Evolutionary conservation across 1,140 invertebrate species (phyloP).

Genomic region (Bactericera cockerelli): DNA sequence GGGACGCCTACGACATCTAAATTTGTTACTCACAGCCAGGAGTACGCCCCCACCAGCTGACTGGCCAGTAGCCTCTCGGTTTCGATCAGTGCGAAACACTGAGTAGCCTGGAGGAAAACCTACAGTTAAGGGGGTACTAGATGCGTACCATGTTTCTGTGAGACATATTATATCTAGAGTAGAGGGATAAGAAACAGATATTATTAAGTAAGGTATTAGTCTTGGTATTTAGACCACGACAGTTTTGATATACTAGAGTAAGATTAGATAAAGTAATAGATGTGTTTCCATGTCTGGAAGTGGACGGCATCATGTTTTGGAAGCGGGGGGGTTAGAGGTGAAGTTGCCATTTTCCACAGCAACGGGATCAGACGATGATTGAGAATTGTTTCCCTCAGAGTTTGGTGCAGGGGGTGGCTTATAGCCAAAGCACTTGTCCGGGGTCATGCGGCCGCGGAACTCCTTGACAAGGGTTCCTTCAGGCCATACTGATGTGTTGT

Average conservation of each 20-base stretch:
- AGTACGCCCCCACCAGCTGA: neutral
- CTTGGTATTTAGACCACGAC: neutral
- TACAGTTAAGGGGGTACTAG: neutral
- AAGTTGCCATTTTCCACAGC: neutral
- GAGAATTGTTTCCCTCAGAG: neutral
- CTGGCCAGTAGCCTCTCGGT: neutral
- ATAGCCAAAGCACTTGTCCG: neutral
- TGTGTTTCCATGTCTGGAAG: neutral
- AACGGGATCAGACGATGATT: neutral
- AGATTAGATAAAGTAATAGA: neutral
- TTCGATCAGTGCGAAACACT: neutral
- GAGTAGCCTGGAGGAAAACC: neutral
- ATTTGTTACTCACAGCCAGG: neutral
- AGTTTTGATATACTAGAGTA: neutral
- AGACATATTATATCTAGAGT: neutral
- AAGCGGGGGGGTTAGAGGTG: neutral
- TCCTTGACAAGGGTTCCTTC: no score
- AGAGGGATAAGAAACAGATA: neutral
- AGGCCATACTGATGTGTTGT: no score
- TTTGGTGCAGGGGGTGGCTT: no score
- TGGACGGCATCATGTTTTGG: neutral
- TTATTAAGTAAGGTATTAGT: neutral
- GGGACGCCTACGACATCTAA: neutral
- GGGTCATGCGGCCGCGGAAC: no score
- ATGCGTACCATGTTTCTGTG: neutral